Evolutionary conservation across 2,797 vertebrate genomes (phyloP), one percentile per base, ranked within the genome.

Genomic region (Cryptoprocta ferox): DNA sequence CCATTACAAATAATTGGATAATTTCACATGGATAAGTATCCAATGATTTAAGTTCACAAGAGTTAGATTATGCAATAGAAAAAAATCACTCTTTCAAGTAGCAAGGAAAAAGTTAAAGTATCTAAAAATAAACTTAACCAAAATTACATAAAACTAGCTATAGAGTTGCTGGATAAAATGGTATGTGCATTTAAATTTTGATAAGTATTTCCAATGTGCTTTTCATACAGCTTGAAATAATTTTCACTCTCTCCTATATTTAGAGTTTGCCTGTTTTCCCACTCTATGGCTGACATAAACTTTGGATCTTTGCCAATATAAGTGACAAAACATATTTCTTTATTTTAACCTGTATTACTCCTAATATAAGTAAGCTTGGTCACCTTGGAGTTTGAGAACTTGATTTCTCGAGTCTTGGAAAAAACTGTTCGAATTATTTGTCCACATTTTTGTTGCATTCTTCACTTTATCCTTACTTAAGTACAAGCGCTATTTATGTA

Each of bases 151-250:
- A 84, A 95, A 19, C 3, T 26, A 61, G 42, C 63, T 91, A 56
- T 91, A 48, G 63, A 93, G 10, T 84, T 90, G 12, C 15, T 63
- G 16, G 26, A 61, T 65, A 88, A 65, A 88, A 93, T 30, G 53
- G 39, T 76, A 6, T n/a, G 39, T 73, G 37, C 5, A 85, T 82
- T 90, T 97, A 87, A 87, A 79, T 76, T 97, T 92, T 87, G 61
- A 16, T 90, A 92, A 90, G 21, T 30, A 80, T 90, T 83, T 18
- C 42, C 42, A 87, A 5, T 70, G 9, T 91, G 76, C 45, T 85
- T 65, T 87, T 94, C 13, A n/a, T 26, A 53, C 28, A 87, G 16
- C 39, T 68, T 83, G 56, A 95, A 89, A 79, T 32, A 96, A 35
- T 68, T 92, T 92, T 83, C 63, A 84, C 53, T 80, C 9, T 45